Base-by-base conservation (phyloP, 2,888 invertebrate genomes). In the Villa cingulata region DNA sequence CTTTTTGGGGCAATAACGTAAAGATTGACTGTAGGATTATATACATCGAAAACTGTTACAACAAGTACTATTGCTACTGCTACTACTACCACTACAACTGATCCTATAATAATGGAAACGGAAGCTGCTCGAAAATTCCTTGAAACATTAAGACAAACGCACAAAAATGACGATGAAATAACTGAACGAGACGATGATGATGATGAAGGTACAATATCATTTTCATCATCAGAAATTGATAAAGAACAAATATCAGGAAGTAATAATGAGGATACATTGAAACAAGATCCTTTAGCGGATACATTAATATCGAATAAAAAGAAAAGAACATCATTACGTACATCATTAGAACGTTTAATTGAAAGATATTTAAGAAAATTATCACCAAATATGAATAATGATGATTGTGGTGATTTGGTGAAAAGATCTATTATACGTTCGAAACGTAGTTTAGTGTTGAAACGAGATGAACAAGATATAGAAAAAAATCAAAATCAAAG, bases 51-150 rank as follows among this genome's bases (percentile, higher is more conserved):
- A n/a, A n/a, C n/a, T n/a, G n/a, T n/a, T n/a, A n/a, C n/a, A n/a
- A n/a, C n/a, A n/a, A n/a, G n/a, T n/a, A n/a, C n/a, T n/a, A n/a
- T n/a, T n/a, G n/a, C n/a, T n/a, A n/a, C n/a, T n/a, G n/a, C n/a
- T n/a, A n/a, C n/a, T n/a, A n/a, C n/a, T n/a, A n/a, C n/a, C n/a
- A n/a, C n/a, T n/a, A 20, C 17, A 18, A 29, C 34, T 9, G 43
- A 49, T n/a, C 50, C 48, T 10, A 46, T 46, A 12, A 44, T 52
- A 20, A 56, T 54, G 23, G 60, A 59, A 51, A 57, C 55, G 40
- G 51, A 55, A 48, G 59, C 60, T 3, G 59, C 55, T 37, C 47
- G 55, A 48, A 56, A 53, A 50, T 57, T 60, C 48, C 53, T 60
- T 19, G 58, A 60, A 49, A 57, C 56, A 6, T 45, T 60, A 15